Conservation (phyloP, 2,113 vertebrate species). For the Centrocercus urophasianus region DNA sequence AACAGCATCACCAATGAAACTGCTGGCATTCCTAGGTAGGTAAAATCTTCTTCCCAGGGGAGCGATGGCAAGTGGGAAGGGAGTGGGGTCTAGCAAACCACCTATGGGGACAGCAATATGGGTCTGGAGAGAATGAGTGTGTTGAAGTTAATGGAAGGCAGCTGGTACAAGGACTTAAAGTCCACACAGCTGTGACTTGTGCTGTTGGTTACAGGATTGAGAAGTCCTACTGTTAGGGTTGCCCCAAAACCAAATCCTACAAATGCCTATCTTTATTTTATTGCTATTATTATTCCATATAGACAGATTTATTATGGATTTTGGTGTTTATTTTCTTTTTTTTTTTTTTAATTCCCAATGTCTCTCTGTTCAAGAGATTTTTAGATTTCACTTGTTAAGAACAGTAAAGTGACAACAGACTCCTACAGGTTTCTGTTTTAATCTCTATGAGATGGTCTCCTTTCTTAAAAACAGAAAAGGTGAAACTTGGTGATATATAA, state of each 20-base stretch:
- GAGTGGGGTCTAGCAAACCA: background rate
- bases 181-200: background rate
- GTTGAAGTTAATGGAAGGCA: background rate
- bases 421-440: background rate
- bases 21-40: constrained; percentile 80
- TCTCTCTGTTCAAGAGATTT: background rate
- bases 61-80: background rate
- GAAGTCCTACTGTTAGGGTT: background rate
- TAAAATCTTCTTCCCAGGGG: constrained; percentile 7
- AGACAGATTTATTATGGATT: background rate
- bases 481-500: background rate
- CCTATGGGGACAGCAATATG: background rate
- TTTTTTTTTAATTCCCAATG: background rate
- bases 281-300: background rate
- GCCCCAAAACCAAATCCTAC: background rate
- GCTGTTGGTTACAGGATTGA: background rate
- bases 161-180: background rate
- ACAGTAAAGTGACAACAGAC: background rate
- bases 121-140: background rate
- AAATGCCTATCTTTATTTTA: background rate
- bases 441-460: background rate
- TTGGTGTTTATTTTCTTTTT: background rate
- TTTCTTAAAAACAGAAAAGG: background rate
- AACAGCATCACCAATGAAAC: constrained; percentile 74
- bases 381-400: background rate